A percentile compares a stretch with the other conserved stretches of the same genome.
Conservation (phyloP, 2,113 vertebrate species). For the Plecturocebus donacophilus region DNA sequence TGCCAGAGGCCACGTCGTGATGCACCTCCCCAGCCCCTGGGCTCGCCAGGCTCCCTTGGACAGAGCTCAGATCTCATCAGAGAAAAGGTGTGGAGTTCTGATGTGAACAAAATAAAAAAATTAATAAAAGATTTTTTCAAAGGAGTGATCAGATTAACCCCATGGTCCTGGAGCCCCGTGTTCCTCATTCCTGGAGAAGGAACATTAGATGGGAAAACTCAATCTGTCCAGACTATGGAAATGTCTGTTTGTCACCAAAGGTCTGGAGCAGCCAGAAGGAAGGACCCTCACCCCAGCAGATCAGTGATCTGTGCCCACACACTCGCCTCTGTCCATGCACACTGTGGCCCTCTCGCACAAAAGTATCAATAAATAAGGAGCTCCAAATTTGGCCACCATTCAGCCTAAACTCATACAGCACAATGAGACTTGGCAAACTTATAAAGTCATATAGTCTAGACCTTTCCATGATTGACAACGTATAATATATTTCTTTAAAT, state of each 20-base stretch:
- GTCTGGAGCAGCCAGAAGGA: conserved; percentile 73
- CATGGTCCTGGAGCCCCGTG: conserved; percentile 67
- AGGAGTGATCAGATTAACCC: not conserved
- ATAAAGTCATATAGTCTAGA: accelerated
- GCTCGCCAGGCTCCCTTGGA: conserved; percentile 77
- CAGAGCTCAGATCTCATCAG: conserved; percentile 78
- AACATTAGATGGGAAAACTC: conserved; percentile 58
- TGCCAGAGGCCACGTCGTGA: conserved; percentile 78
- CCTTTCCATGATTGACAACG: not conserved
- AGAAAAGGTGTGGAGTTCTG: conserved; percentile 78
- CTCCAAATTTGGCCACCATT: not conserved
- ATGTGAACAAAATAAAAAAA: conserved; percentile 75
- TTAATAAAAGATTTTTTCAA: not conserved
- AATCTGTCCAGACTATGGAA: conserved; percentile 67
- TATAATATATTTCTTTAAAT: not conserved
- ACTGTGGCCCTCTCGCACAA: accelerated
- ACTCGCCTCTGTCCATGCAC: accelerated
- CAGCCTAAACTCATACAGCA: not conserved
- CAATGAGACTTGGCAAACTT: accelerated
- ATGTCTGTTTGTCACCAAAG: conserved; percentile 70
- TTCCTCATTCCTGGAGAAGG: conserved; percentile 73
- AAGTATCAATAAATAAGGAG: not conserved
- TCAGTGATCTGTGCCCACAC: not conserved
- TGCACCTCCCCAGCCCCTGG: conserved; percentile 74
- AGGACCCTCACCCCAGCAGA: accelerated